Evolutionary conservation across 2,797 vertebrate species (phyloP).

Genomic region (Yasuhikotakia modesta): DNA sequence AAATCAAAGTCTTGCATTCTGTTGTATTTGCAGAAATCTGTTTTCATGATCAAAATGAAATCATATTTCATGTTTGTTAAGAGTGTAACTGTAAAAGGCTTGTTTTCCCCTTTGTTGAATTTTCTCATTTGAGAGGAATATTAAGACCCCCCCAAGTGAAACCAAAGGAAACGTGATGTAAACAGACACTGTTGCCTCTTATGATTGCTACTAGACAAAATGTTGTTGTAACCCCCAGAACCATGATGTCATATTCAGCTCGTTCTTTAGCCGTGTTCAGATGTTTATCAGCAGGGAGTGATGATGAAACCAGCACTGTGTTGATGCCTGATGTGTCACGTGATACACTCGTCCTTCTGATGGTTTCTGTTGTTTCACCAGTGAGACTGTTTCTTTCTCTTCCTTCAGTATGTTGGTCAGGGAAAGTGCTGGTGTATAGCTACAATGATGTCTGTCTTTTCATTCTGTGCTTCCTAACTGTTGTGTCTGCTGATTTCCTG

Average conservation of each 20-base stretch:
- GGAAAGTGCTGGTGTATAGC: slow-evolving; percentile 73
- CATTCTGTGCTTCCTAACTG: slow-evolving; percentile 76
- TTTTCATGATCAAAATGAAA: too few relatives aligned
- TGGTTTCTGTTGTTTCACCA: slow-evolving; percentile 64
- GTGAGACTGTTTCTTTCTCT: slow-evolving; percentile 57
- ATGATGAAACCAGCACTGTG: not conserved
- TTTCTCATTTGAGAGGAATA: slow-evolving; percentile 43
- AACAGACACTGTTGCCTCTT: slow-evolving; percentile 35
- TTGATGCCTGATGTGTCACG: slow-evolving; percentile 63
- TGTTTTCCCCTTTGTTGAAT: slow-evolving; percentile 6
- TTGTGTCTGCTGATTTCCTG: slow-evolving; percentile 73
- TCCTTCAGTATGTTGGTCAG: slow-evolving; percentile 62
- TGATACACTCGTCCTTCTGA: slow-evolving; percentile 62
- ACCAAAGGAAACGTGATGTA: slow-evolving; percentile 71
- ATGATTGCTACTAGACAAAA: slow-evolving; percentile 40
- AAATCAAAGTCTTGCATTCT: not conserved
- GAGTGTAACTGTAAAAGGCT: not conserved
- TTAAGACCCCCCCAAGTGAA: slow-evolving; percentile 62
- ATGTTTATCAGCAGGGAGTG: slow-evolving; percentile 9
- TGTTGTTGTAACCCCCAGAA: not conserved
- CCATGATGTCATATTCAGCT: slow-evolving; percentile 26
- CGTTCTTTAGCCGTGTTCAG: slow-evolving; percentile 61
- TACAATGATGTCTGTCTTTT: slow-evolving; percentile 71
- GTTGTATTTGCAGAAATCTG: slow-evolving; percentile 6
- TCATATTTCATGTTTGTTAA: not conserved